Evolutionary conservation across 2,888 invertebrate genomes (phyloP).

Genomic region (Venusia cambrica): DNA sequence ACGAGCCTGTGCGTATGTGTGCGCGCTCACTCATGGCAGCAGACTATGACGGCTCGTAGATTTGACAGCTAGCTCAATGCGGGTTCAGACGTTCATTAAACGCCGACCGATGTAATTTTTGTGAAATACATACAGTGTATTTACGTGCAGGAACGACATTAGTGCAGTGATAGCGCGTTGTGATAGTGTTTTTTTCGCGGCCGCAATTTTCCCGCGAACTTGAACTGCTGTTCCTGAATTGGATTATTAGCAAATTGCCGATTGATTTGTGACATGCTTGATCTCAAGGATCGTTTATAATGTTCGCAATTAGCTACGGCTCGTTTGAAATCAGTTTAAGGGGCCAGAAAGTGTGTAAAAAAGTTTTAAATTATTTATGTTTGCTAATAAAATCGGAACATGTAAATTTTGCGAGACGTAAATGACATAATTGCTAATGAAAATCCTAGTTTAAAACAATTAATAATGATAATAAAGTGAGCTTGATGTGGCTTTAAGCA

Average conservation of each 20-base stretch:
- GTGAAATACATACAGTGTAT: constrained; percentile 67
- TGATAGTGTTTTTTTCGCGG: constrained; percentile 38
- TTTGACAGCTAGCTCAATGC: constrained; percentile 82
- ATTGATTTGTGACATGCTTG: constrained; percentile 70
- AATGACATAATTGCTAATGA: constrained; percentile 25
- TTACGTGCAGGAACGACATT: constrained; percentile 53
- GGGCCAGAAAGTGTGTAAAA: constrained; percentile 70
- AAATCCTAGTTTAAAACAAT: constrained; percentile 29
- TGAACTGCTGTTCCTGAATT: constrained; percentile 50
- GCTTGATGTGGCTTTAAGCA: constrained; percentile 27
- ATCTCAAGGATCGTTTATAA: constrained; percentile 63
- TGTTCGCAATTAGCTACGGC: constrained; percentile 71
- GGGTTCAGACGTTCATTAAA: constrained; percentile 80
- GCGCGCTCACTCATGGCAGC: constrained; percentile 78
- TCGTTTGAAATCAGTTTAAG: constrained; percentile 61
- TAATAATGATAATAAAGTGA: constrained; percentile 32
- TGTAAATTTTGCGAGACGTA: constrained; percentile 13
- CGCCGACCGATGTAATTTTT: constrained; percentile 72
- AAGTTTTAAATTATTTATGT: constrained; percentile 54
- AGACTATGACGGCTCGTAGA: constrained; percentile 82
- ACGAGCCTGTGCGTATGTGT: constrained; percentile 66
- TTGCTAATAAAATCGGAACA: constrained; percentile 46
- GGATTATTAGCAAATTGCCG: constrained; percentile 48
- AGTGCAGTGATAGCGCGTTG: constrained; percentile 44
- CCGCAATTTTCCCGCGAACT: constrained; percentile 64